These are phyloP conservation scores for Toxostoma redivivum DNA, from an alignment of 2,113 vertebrate species.

Conservation along the genomic window DNA sequence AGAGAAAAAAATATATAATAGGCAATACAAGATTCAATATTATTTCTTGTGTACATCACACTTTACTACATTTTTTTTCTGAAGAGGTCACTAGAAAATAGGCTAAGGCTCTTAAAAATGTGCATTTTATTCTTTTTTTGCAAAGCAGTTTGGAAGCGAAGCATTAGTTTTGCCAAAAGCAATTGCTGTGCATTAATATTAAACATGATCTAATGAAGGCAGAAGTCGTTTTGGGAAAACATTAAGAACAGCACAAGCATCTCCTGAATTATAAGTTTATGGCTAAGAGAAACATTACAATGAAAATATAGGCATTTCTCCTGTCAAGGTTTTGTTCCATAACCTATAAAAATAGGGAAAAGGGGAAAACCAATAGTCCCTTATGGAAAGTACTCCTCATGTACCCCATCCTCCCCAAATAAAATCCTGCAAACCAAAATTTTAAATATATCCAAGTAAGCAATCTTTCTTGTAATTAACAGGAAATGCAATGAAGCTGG, in stretches of 20 bases:
- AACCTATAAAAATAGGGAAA: neutral
- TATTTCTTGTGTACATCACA: neutral
- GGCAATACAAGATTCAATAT: conserved; percentile 20
- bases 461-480: neutral
- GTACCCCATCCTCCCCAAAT: fast-evolving
- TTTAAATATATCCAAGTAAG: neutral
- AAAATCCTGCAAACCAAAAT: fast-evolving
- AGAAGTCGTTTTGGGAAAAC: conserved; percentile 70
- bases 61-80: neutral
- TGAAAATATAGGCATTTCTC: conserved; percentile 34
- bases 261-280: conserved; percentile 60
- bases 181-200: conserved; percentile 66
- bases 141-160: conserved; percentile 23
- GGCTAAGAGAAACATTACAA: conserved; percentile 15
- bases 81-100: conserved; percentile 25
- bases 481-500: neutral
- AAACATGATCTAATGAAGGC: conserved; percentile 64
- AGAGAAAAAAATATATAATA: neutral
- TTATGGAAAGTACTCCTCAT: neutral
- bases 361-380: neutral
- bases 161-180: conserved; percentile 68
- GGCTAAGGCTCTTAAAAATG: neutral
- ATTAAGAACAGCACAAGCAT: conserved; percentile 43
- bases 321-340: neutral
- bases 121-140: conserved; percentile 11